Conservation (phyloP, 2,113 vertebrate species). For the Ictalurus punctatus region DNA sequence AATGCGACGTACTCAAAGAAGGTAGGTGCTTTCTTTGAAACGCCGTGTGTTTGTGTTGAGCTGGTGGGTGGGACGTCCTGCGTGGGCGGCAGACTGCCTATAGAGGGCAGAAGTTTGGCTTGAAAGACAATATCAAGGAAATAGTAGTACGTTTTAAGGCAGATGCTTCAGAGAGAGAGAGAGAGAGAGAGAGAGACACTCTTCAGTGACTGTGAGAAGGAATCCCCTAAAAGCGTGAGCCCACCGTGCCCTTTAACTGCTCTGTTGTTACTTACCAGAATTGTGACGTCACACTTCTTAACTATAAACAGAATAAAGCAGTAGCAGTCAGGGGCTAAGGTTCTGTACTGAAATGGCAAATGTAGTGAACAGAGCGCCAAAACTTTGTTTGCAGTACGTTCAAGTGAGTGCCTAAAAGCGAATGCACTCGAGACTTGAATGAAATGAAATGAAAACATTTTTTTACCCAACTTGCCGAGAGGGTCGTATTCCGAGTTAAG, state of each 20-base stretch:
- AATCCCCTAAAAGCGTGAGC: constrained; percentile 23
- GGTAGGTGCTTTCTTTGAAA: constrained; percentile 32
- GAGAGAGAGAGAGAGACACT: background rate
- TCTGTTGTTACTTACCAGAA: constrained; percentile 37
- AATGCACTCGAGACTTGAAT: background rate
- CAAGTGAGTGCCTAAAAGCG: background rate
- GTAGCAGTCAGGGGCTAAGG: background rate
- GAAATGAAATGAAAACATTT: too few species aligned
- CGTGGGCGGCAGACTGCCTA: constrained; percentile 30
- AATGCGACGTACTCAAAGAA: constrained; percentile 14
- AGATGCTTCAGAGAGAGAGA: constrained; percentile 8
- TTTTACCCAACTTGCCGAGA: background rate
- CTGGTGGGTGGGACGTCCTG: background rate
- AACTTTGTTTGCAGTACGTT: background rate
- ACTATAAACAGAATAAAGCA: background rate
- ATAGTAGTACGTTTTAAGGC: constrained; percentile 19
- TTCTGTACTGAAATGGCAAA: background rate
- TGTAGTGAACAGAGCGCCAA: background rate
- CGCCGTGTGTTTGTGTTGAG: background rate
- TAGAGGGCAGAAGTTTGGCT: constrained; percentile 20
- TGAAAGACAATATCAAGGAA: constrained; percentile 23
- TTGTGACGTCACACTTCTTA: background rate
- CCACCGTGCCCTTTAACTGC: constrained; percentile 8
- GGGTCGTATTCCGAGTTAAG: background rate
- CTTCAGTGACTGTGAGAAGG: background rate